Percentiles rank a stretch among this genome's conserved stretches.
Conservation (phyloP, 2,797 vertebrate genomes). For the Melanotaenia maccullochi region DNA sequence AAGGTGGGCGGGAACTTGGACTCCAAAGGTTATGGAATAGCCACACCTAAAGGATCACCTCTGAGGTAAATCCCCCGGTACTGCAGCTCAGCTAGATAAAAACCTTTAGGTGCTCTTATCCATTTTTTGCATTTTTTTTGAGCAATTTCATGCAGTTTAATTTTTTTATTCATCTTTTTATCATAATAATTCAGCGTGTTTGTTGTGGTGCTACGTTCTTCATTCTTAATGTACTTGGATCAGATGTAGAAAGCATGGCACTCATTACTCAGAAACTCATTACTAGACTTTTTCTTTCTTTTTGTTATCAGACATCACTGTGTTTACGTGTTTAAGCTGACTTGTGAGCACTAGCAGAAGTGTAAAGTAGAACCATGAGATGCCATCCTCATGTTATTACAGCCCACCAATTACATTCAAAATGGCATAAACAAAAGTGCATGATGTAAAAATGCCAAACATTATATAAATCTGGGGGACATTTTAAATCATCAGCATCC, state of each 20-base stretch:
- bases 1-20: constrained; percentile 99
- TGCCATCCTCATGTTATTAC: constrained; percentile 31
- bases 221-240: constrained; percentile 3
- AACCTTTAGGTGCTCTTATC: constrained; percentile 32
- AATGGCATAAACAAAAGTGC: neutral
- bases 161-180: constrained; percentile 10
- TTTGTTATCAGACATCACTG: constrained; percentile 5
- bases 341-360: constrained; percentile 69
- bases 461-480: constrained; percentile 46
- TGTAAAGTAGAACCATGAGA: constrained; percentile 50
- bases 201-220: neutral
- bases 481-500: constrained; percentile 34
- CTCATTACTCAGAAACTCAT: constrained; percentile 8
- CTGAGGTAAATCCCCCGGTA: constrained; percentile 88
- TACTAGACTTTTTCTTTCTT: constrained; percentile 1
- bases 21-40: constrained; percentile 99
- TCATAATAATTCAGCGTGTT: neutral
- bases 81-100: constrained; percentile 42
- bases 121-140: constrained; percentile 5
- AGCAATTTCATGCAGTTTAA: constrained; percentile 11
- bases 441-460: constrained; percentile 34
- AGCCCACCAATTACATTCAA: constrained; percentile 8
- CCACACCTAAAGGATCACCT: constrained; percentile 95
- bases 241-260: neutral
- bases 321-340: constrained; percentile 30